Evolutionary conservation across 2,113 vertebrate species (phyloP).

Genomic region (Tetrao urogallus): DNA sequence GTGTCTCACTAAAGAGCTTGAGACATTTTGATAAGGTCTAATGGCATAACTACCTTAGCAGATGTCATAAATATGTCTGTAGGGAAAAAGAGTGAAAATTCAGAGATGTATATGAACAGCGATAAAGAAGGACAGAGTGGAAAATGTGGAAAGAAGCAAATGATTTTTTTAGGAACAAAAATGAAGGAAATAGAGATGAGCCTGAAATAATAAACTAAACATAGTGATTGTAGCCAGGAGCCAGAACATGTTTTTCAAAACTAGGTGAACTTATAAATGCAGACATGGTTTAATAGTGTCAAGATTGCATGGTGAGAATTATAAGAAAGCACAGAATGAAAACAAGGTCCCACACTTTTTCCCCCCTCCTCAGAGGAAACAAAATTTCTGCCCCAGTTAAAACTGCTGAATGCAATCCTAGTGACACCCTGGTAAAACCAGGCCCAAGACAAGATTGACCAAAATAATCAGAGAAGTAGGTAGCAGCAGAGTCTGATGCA

Average conservation of each 20-base stretch:
- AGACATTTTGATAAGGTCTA: neutral
- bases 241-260: neutral
- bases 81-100: neutral
- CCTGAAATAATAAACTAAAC: neutral
- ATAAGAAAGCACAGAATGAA: neutral
- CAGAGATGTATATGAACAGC: neutral
- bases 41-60: neutral
- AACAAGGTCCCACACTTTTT: neutral
- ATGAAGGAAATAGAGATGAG: neutral
- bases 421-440: neutral
- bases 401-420: neutral
- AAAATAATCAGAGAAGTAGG: neutral
- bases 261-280: neutral
- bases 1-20: neutral
- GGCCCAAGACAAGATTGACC: neutral
- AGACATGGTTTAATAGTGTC: neutral
- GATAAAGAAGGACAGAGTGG: neutral
- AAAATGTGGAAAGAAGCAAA: neutral
- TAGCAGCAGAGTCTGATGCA: neutral
- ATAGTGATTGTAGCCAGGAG: neutral
- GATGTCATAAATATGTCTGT: neutral
- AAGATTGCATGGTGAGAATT: accelerated
- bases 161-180: neutral
- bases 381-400: neutral
- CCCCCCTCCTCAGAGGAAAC: neutral